Evolutionary conservation across 1,140 invertebrate genomes (phyloP), one percentile per base, ranked within the genome.

Genomic region (Euwallacea fornicatus): DNA sequence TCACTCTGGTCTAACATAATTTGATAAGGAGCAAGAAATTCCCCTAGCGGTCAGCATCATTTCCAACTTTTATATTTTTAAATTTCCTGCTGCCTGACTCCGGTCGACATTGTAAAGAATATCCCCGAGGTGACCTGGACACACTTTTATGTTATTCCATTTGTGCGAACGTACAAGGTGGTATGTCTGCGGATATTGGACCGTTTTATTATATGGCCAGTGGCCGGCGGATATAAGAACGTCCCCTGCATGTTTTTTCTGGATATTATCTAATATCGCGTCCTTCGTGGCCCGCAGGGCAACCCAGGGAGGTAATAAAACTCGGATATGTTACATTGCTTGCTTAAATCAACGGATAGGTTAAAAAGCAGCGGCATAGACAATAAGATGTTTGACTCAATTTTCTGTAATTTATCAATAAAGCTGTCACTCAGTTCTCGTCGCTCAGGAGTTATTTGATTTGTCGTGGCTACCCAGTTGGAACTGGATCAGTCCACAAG

Each of bases 71-170:
- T 53, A 68, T 60, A 61, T 68, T 68, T 68, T 68, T 61, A 68
- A 68, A 68, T 68, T 68, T 68, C 66, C 66, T 68, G 66, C 58
- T 61, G 16, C 43, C 33, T 61, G 55, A 33, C 42, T 68, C 33
- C 11, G 33, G n/a, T 43, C 58, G 43, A 60, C 56, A 60, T 60
- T 61, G 43, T 50, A 44, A 42, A 11, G 56, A 54, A 68, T 53
- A 68, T 60, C 66, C 66, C 55, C 47, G 66, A 68, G 66, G 66
- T 68, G 66, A 68, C 66, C 66, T 70, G 68, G 68, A 70, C 60
- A 70, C 60, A 70, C 68, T 70, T 64, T 70, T 70, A 70, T 64
- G 60, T 70, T 63, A 70, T 70, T 70, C 68, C 62, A 70, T 70
- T 70, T 70, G 60, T 68, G 66, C 66, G 66, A 68, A 59, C 56